Conservation (phyloP, 2,797 vertebrate species). For the Neosalanx taihuensis region DNA sequence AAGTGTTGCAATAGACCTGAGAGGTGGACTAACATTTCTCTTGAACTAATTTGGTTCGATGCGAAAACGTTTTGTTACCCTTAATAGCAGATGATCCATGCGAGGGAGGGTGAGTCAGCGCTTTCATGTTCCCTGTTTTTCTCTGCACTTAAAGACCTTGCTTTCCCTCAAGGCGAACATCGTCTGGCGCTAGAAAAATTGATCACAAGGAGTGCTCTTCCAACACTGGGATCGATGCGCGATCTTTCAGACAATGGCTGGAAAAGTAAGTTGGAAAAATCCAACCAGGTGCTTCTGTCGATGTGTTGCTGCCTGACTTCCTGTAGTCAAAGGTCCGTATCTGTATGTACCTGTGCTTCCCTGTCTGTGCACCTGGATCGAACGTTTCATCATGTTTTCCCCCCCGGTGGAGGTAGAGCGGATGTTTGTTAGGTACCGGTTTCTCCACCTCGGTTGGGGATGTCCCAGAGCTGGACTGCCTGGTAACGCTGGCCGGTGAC, state of each 20-base stretch:
- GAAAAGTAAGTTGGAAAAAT: neutral
- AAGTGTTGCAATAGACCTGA: conserved; percentile 64
- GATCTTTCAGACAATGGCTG: neutral
- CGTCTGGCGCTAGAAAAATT: conserved; percentile 30
- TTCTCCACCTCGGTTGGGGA: conserved; percentile 48
- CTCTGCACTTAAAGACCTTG: conserved; percentile 36
- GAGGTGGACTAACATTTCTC: conserved; percentile 60
- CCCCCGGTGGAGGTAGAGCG: conserved; percentile 37
- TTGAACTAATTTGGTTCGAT: conserved; percentile 62
- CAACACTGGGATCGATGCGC: conserved; percentile 18
- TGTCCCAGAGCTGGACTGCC: conserved; percentile 38
- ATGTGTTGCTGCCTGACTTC: conserved; percentile 6
- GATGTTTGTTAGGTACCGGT: conserved; percentile 52
- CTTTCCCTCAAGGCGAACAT: conserved; percentile 14
- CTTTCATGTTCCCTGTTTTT: conserved; percentile 61
- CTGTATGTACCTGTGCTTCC: neutral
- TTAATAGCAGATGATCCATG: conserved; percentile 58
- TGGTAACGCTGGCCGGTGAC: conserved; percentile 57
- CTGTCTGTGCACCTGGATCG: conserved; percentile 21
- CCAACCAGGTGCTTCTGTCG: neutral
- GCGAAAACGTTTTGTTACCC: conserved; percentile 62
- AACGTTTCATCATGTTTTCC: conserved; percentile 64
- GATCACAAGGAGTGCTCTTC: conserved; percentile 21
- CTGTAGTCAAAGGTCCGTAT: neutral
- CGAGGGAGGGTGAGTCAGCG: conserved; percentile 63